Base-by-base conservation (phyloP, 2,113 vertebrate genomes). In the Sterna hirundo region DNA sequence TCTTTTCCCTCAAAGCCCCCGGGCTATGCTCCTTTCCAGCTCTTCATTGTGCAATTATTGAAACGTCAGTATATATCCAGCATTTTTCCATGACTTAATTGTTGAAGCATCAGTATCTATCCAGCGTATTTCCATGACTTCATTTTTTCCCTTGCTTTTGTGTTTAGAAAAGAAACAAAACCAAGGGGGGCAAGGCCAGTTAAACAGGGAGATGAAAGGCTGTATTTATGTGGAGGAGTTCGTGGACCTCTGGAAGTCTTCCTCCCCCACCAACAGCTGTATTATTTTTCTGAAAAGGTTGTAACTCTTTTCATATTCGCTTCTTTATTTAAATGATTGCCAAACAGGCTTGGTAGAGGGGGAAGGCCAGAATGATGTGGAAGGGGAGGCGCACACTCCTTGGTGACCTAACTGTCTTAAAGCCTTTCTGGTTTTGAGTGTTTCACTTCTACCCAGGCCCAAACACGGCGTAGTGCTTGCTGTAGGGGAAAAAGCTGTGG, bases 341-440 rank as follows among this genome's bases (percentile, higher is more conserved):
- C 30, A 29, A 9, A 34, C 10, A 20, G 36, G 42, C n/a, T 44
- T 64, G 55, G 15, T 64, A 26, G 44, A 83, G 36, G 36, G 83
- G 14, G 25, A 79, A 42, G 44, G 36, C 17, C 32, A 65, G 66
- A 40, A 30, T 0, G 3, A 65, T 58, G 30, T 0, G 0, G 42
- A 38, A 19, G 8, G 20, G 30, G 19, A 25, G 30, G 22, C 7
- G 0, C 0, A 2, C 2, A 0, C 21, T 20, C 38, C 62, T 58
- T n/a, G 9, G 10, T 46, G 58, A 51, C 19, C 30, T 36, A 52
- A 23, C 19, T 7, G 3, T 38, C 57, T 47, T 65, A 44, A 47
- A 32, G 30, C 64, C 42, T 85, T 15, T 51, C 23, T 83, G 36
- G 10, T 69, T 88, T 68, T 54, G 30, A 68, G 46, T 38, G 40